Conservation (phyloP, 2,888 invertebrate species). For the Carpatolechia fugitivella region DNA sequence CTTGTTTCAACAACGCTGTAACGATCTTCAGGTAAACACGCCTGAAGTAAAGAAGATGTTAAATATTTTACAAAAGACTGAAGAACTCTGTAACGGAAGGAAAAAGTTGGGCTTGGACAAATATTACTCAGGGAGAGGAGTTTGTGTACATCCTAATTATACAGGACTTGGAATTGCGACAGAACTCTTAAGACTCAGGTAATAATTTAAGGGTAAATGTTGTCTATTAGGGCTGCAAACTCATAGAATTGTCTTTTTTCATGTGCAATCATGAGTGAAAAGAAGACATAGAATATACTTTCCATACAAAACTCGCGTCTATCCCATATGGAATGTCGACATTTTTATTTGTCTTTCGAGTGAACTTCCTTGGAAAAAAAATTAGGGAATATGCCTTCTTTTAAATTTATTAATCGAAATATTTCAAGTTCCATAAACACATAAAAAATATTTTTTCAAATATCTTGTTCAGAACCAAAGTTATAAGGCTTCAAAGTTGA, state of each 20-base stretch:
- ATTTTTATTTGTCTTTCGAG: too few species aligned
- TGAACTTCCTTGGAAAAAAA: too few species aligned
- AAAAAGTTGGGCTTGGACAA: not conserved
- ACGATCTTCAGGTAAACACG: not conserved
- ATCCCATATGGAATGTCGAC: too few species aligned
- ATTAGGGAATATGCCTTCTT: too few species aligned
- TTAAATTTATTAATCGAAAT: too few species aligned
- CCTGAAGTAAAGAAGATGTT: not conserved
- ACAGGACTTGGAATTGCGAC: constrained; percentile 32
- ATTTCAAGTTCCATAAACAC: too few species aligned
- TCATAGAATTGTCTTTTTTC: not conserved
- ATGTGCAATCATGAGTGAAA: not conserved
- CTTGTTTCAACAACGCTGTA: too few species aligned
- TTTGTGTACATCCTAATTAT: constrained; percentile 29
- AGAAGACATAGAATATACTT: too few species aligned
- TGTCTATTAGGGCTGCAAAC: not conserved
- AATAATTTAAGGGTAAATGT: not conserved
- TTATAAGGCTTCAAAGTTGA: too few species aligned
- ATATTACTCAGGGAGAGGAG: not conserved
- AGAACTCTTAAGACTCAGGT: constrained; percentile 32
- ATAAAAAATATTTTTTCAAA: too few species aligned
- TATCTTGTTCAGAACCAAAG: too few species aligned
- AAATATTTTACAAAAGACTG: not conserved
- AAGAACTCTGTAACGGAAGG: not conserved
- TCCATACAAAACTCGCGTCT: too few species aligned